Evolutionary conservation across 1,140 invertebrate genomes (phyloP), one percentile per base, ranked within the genome.

Genomic region (Cydia fagiglandana): DNA sequence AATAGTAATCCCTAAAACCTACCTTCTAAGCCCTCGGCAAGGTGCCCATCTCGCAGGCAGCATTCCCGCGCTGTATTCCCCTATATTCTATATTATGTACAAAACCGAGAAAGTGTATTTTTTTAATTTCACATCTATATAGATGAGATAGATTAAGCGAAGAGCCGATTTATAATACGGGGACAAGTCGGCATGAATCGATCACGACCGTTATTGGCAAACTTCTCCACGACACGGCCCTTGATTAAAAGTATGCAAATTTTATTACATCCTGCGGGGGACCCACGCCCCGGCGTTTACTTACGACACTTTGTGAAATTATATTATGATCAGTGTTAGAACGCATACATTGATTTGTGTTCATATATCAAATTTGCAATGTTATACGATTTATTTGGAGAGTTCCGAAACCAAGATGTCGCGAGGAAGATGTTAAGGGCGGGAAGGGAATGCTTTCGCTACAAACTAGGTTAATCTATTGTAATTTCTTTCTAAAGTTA

Each of bases 221-320:
- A 93, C 91, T 93, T 93, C 92, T 93, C 92, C 90, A 86, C 91
- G 92, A 93, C 93, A 93, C 86, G 91, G 87, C 84, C 91, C 91
- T 93, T 93, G 93, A 93, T 93, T 93, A 93, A 93, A 93, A 93
- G 91, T 93, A 93, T 93, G 93, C 93, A 93, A 93, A 93, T 93
- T 93, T 93, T 93, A 93, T 93, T 93, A 93, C 88, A 88, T 91
- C 86, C 87, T 85, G 86, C 83, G 80, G 86, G 70, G 87, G 88
- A 80, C 47, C 13, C 24, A 85, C 83, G 83, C 81, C 78, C 83
- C 66, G 66, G 38, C 66, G 34, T 70, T 70, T 70, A 56, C 73
- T 28, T 74, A 74, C 73, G 56, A 61, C 56, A 50, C 45, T 28
- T 50, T 53, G 45, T 53, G 12, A 50, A 74, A 73, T 53, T 53